Evolutionary conservation across 2,797 vertebrate genomes (phyloP).

Genomic region (Catamblyrhynchus diadema): DNA sequence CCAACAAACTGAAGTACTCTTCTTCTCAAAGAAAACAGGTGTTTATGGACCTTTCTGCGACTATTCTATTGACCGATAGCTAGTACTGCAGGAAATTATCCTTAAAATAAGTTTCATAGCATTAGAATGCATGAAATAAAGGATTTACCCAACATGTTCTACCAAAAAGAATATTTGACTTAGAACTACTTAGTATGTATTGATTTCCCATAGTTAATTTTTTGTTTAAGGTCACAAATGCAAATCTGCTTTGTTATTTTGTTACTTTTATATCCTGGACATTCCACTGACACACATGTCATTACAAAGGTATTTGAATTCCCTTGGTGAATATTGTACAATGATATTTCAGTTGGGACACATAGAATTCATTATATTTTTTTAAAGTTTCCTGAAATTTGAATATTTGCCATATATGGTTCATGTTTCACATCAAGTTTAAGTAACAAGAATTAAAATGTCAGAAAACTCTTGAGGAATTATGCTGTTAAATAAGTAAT

Average conservation of each 20-base stretch:
- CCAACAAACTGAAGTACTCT: background rate
- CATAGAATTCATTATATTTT: background rate
- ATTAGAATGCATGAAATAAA: background rate
- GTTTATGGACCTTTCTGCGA: background rate
- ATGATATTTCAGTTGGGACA: background rate
- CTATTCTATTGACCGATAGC: background rate
- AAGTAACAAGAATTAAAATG: background rate
- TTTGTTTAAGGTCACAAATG: background rate
- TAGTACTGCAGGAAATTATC: background rate
- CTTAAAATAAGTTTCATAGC: background rate
- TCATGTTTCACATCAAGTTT: background rate
- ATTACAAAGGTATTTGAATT: background rate
- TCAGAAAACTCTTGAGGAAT: background rate
- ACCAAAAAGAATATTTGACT: background rate
- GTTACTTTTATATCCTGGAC: background rate
- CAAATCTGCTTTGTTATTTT: background rate
- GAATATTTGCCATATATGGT: background rate
- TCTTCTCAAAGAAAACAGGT: background rate
- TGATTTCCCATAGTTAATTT: background rate
- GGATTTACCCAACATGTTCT: background rate
- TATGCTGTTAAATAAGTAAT: background rate
- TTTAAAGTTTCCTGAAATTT: background rate
- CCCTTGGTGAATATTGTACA: background rate
- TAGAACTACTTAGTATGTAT: background rate
- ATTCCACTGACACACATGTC: background rate